These are phyloP conservation scores for Nematostella vectensis DNA, from an alignment of 92 coral and sea anemone species.

Conservation along the genomic window DNA sequence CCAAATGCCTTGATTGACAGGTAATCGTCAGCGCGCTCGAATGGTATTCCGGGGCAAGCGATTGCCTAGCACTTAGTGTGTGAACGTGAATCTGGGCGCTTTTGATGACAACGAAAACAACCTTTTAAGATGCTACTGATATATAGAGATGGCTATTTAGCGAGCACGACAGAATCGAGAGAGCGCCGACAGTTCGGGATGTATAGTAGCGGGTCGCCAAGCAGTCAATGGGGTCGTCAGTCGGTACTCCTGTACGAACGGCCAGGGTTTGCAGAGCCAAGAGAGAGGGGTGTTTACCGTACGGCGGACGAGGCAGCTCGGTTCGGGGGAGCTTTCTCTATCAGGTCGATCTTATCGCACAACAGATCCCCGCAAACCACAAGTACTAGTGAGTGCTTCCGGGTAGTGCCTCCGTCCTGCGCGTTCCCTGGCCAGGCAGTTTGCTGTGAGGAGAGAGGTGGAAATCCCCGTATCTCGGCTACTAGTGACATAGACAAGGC, in stretches of 20 bases:
- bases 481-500: too few relatives aligned
- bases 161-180: too few relatives aligned
- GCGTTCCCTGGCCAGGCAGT: constrained; percentile 7
- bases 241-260: constrained; percentile 15
- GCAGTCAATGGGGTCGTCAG: constrained; percentile 12
- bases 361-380: constrained; percentile 14
- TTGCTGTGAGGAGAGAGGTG: constrained; percentile 9
- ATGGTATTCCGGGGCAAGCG: constrained; percentile 13
- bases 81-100: constrained; percentile 6
- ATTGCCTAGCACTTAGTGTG: constrained; percentile 38
- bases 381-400: background rate
- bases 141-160: too few relatives aligned
- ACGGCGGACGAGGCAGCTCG: constrained; percentile 13
- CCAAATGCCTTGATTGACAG: constrained; percentile 45
- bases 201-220: too few relatives aligned
- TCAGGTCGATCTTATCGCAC: constrained; percentile 34
- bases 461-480: too few relatives aligned
- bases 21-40: constrained; percentile 5
- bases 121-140: background rate
- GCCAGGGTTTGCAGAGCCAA: background rate
- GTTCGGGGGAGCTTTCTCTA: constrained; percentile 32
- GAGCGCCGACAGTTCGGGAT: too few relatives aligned
- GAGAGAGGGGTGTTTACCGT: background rate
- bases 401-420: constrained; percentile 12
- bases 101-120: background rate